Conservation (phyloP, 2,888 invertebrate genomes). For the Hypolimnas misippus region DNA sequence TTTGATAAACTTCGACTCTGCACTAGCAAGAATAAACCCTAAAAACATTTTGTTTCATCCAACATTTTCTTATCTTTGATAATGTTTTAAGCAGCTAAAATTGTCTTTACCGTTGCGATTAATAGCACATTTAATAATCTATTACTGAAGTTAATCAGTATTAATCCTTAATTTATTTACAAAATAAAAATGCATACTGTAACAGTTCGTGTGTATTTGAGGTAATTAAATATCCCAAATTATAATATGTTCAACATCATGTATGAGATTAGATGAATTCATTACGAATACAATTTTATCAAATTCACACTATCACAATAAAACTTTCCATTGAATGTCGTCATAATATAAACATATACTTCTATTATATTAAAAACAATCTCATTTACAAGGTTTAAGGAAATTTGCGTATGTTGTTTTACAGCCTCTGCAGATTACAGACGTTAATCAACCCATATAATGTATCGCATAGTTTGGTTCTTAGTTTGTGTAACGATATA, state of each 20-base stretch:
- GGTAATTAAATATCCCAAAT: slow-evolving; percentile 37
- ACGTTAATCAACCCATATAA: no score
- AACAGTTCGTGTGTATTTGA: slow-evolving; percentile 48
- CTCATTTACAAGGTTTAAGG: background rate
- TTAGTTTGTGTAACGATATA: no score
- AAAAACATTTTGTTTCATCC: background rate
- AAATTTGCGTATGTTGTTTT: background rate
- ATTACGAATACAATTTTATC: slow-evolving; percentile 15
- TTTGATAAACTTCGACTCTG: no score
- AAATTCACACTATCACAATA: slow-evolving; percentile 29
- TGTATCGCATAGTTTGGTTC: no score
- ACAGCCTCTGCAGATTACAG: no score
- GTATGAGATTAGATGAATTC: slow-evolving; percentile 14
- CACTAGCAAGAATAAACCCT: no score
- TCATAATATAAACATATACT: slow-evolving; percentile 13
- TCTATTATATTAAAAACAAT: background rate
- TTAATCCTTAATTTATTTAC: slow-evolving; percentile 11
- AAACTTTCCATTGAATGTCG: slow-evolving; percentile 37
- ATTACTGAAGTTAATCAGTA: background rate
- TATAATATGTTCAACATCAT: slow-evolving; percentile 13
- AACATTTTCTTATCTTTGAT: background rate
- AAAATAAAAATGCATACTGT: slow-evolving; percentile 49
- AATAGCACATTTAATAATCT: background rate
- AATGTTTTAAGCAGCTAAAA: background rate
- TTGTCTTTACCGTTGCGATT: background rate